phyloP scores from a whole-genome alignment of 2,113 vertebrate genomes.

The Tachycineta bicolor region DNA sequence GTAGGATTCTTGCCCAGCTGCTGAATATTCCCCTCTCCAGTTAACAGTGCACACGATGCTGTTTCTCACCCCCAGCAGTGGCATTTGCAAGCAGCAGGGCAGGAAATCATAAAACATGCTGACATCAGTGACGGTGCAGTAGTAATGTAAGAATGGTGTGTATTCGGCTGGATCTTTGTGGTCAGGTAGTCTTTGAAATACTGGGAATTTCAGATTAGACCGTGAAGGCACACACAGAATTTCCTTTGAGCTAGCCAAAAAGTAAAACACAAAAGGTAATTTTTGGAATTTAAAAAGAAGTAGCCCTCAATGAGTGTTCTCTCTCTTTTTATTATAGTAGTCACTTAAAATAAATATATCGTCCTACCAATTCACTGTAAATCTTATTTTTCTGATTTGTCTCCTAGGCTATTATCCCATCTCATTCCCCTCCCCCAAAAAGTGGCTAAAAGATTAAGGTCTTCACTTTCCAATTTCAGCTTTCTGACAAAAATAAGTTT shows the following conservation, averaged over 20 bases:
- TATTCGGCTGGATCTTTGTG: neutral
- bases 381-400: neutral
- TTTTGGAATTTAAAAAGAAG: neutral
- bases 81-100: neutral
- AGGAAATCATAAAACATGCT: neutral
- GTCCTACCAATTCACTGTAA: neutral
- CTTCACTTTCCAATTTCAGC: neutral
- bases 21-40: neutral
- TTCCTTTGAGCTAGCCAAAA: neutral
- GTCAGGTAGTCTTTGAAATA: neutral
- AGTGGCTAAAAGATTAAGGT: neutral
- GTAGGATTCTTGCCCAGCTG: neutral
- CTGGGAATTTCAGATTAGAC: neutral
- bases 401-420: neutral
- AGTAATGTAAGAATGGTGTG: neutral
- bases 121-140: neutral
- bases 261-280: neutral
- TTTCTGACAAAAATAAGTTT: rapidly evolving
- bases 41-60: neutral
- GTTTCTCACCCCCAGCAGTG: neutral
- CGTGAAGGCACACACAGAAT: neutral
- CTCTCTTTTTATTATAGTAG: neutral
- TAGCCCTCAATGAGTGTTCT: neutral
- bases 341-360: neutral
- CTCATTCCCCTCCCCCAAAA: neutral